These are phyloP conservation scores for Pseudomugil gertrudae DNA, from an alignment of 2,797 vertebrate species.

Conservation along the genomic window DNA sequence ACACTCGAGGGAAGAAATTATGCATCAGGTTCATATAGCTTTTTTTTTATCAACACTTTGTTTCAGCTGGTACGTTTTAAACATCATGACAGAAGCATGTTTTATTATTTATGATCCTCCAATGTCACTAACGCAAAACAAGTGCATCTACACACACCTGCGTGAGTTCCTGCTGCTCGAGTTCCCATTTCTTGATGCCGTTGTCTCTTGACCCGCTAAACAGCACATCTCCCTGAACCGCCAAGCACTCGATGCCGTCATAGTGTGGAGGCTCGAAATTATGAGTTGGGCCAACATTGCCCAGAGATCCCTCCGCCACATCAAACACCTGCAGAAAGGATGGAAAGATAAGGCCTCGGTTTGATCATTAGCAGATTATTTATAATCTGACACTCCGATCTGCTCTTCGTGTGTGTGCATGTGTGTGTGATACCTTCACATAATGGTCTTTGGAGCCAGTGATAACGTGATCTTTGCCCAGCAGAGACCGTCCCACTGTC, in stretches of 20 bases:
- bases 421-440: slow-evolving; percentile 85
- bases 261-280: slow-evolving; percentile 99
- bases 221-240: slow-evolving; percentile 89
- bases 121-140: background rate
- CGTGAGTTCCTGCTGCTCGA: slow-evolving; percentile 93
- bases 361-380: background rate
- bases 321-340: slow-evolving; percentile 88
- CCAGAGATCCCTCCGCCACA: slow-evolving; percentile 87
- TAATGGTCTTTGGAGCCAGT: slow-evolving; percentile 99
- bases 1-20: background rate
- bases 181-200: slow-evolving; percentile 98
- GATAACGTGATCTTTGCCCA: slow-evolving; percentile 93
- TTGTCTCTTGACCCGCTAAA: slow-evolving; percentile 98
- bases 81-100: background rate
- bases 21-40: background rate
- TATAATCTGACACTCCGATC: background rate
- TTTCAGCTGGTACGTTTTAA: background rate
- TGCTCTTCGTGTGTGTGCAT: background rate
- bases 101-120: background rate
- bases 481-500: slow-evolving; percentile 89
- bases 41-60: background rate
- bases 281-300: slow-evolving; percentile 92
- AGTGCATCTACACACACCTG: slow-evolving; percentile 83
- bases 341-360: background rate
- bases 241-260: slow-evolving; percentile 95